These are phyloP conservation scores for Hepsetus odoe DNA, from an alignment of 2,113 vertebrate genomes.

Conservation along the genomic window DNA sequence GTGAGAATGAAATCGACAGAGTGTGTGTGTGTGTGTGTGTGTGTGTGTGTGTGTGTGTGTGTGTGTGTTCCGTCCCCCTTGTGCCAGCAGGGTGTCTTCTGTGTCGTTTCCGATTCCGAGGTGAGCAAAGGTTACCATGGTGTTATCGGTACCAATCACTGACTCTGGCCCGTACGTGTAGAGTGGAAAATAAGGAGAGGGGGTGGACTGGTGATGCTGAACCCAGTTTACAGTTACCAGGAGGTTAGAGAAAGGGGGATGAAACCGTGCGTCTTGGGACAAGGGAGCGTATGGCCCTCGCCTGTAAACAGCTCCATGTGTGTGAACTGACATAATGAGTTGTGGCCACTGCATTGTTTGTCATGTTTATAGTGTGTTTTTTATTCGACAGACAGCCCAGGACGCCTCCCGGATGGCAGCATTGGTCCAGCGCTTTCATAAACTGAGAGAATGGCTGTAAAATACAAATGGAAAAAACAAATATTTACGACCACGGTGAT, in stretches of 20 bases:
- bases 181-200: neutral
- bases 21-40: too few species aligned
- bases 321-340: constrained; percentile 7
- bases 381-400: neutral
- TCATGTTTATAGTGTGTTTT: constrained; percentile 21
- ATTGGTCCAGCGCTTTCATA: neutral
- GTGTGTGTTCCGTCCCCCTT: constrained; percentile 73
- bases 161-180: constrained; percentile 47
- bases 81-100: constrained; percentile 68
- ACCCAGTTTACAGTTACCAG: neutral
- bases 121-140: constrained; percentile 75
- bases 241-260: constrained; percentile 28
- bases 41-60: too few species aligned
- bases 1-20: constrained; percentile 60
- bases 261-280: neutral
- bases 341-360: neutral
- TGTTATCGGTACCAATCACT: constrained; percentile 78
- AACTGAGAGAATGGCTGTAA: constrained; percentile 7
- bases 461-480: neutral
- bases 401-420: neutral
- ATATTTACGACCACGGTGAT: neutral
- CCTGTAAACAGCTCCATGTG: constrained; percentile 5
- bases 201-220: neutral
- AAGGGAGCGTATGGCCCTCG: neutral
- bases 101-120: constrained; percentile 61